Conservation (phyloP, 1,140 invertebrate genomes). For the Zaprionus nigranus region DNA sequence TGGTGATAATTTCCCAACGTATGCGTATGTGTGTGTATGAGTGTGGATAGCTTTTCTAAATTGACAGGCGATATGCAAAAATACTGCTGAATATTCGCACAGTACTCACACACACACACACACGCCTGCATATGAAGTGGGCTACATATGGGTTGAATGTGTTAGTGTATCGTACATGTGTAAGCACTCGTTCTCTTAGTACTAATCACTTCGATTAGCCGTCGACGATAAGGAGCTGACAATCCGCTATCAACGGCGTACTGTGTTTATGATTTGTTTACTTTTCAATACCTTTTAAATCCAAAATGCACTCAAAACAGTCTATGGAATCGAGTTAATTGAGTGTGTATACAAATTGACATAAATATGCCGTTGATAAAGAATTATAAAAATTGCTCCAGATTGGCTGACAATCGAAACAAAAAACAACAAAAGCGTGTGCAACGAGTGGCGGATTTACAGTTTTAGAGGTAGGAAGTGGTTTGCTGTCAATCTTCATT, state of each 20-base stretch:
- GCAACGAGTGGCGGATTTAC: background rate
- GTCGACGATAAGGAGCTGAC: slow-evolving; percentile 55
- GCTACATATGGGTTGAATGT: background rate
- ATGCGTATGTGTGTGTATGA: slow-evolving; percentile 3
- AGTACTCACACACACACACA: slow-evolving; percentile 9
- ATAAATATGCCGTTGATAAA: slow-evolving; percentile 29
- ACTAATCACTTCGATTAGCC: slow-evolving; percentile 72
- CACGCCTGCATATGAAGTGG: background rate
- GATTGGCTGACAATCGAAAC: slow-evolving; percentile 8
- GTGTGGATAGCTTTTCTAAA: slow-evolving; percentile 14
- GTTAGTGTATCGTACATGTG: slow-evolving; percentile 7
- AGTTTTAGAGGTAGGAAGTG: background rate
- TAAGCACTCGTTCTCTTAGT: slow-evolving; percentile 29
- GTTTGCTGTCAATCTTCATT: background rate
- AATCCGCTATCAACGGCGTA: slow-evolving; percentile 58
- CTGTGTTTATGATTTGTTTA: slow-evolving; percentile 71
- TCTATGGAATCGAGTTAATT: background rate
- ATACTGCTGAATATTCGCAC: background rate
- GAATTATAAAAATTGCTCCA: slow-evolving; percentile 22
- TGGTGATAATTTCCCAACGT: slow-evolving; percentile 26
- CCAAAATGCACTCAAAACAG: slow-evolving; percentile 43
- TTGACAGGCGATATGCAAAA: slow-evolving; percentile 49
- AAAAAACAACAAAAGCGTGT: background rate
- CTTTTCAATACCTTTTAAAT: slow-evolving; percentile 45
- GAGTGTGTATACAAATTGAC: background rate